Evolutionary conservation across 2,113 vertebrate genomes (phyloP), one percentile per base, ranked within the genome.

Genomic region (Pogonocichla stellata): DNA sequence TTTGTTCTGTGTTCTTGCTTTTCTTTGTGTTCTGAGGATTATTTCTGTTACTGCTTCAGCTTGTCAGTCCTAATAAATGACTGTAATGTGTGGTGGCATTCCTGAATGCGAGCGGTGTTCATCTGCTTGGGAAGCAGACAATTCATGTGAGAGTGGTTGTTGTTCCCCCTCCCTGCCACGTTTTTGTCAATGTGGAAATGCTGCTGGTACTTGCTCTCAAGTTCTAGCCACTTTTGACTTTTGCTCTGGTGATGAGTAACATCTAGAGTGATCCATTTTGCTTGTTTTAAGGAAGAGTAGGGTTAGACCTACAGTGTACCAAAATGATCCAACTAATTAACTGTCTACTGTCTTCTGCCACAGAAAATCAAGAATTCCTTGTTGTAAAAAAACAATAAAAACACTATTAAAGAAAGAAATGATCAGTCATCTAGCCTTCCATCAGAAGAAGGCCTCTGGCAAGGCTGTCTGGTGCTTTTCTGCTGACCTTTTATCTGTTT

Each of bases 401-500:
- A 83, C 15, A 8, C 54, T 72, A 1, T 40, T 60, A 25, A 43
- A 53, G 33, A 31, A 74, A 45, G 45, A 54, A 33, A 3, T 29
- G 23, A 8, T 61, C 16, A 15, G 26, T 69, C 56, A 38, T 25
- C 6, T 50, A 24, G 14, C 8, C 33, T 90, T 80, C 26, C 2
- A 29, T 80, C 31, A 70, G 14, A 66, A 20, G 58, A 62, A 23
- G 43, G 29, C 22, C 4, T 65, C 29, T 86, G 61, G 17, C 28
- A 88, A 87, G 38, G 5, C 34, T 14, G 23, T 51, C 9, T 78
- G 20, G 19, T 70, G 53, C 18, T 57, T 84, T 83, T 53, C 22
- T 66, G 33, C 57, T 60, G 40, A 60, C 19, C 5, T 89, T 85
- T 85, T 18, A 94, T 62, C 95, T 58, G 72, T 96, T 80, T 90